Evolutionary conservation across 2,113 vertebrate species (phyloP).

Genomic region (Eudyptes chrysolophus): DNA sequence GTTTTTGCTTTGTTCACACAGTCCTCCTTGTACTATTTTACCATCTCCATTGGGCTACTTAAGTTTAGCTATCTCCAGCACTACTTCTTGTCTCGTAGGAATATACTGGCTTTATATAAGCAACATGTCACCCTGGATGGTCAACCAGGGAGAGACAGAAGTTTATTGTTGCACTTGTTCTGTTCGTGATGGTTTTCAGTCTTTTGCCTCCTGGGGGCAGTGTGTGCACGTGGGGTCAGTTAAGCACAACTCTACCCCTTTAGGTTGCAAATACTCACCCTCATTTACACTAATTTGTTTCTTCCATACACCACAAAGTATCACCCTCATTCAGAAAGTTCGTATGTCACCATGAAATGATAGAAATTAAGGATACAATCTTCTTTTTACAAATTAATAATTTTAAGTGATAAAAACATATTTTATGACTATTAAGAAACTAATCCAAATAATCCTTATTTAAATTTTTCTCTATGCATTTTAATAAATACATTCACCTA

Average conservation of each 20-base stretch:
- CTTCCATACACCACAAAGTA: not conserved
- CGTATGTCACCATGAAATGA: not conserved
- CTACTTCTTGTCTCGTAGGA: not conserved
- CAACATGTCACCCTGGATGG: rapidly evolving
- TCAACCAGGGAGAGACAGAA: rapidly evolving
- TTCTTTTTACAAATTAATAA: not conserved
- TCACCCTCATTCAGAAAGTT: not conserved
- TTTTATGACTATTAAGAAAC: not conserved
- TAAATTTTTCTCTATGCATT: not conserved
- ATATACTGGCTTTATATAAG: not conserved
- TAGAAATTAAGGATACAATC: not conserved
- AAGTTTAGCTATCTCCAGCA: not conserved
- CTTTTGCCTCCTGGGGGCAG: not conserved
- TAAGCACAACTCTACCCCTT: rapidly evolving
- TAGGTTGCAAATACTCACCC: not conserved
- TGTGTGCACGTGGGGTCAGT: not conserved
- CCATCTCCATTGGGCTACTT: rapidly evolving
- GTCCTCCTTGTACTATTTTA: not conserved
- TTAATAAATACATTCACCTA: not conserved
- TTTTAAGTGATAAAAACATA: rapidly evolving
- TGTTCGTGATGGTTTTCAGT: not conserved
- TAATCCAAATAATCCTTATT: not conserved
- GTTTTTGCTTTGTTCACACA: not conserved
- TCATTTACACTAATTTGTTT: not conserved
- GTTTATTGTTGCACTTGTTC: not conserved